Percentiles rank a stretch among this genome's conserved stretches.
Conservation (phyloP, 2,888 invertebrate genomes). For the Leptura quadrifasciata region DNA sequence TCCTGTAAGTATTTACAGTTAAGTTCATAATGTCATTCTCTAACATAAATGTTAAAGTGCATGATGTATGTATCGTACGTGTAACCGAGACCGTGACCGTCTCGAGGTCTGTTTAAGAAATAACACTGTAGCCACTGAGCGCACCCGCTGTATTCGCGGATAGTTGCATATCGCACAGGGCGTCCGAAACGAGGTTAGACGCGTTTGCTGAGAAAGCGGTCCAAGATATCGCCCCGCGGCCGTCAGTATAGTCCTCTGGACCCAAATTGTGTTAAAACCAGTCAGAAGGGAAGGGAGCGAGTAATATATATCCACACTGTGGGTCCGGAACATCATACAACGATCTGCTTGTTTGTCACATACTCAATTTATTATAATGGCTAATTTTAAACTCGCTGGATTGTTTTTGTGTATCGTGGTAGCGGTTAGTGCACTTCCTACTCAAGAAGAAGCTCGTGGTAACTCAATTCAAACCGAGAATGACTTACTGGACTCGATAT, state of each 20-base stretch:
- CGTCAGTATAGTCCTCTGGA: constrained; percentile 72
- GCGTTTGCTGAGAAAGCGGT: constrained; percentile 74
- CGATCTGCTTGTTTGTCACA: constrained; percentile 64
- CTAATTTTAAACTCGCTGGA: constrained; percentile 75
- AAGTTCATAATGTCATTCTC: no score
- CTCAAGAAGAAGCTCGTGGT: constrained; percentile 75
- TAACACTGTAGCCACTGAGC: constrained; percentile 30
- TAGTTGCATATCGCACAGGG: constrained; percentile 68
- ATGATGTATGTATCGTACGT: background rate
- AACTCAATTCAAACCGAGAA: constrained; percentile 83
- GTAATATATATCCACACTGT: constrained; percentile 72
- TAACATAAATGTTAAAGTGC: background rate
- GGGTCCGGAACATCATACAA: constrained; percentile 70
- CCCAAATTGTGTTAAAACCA: constrained; percentile 72
- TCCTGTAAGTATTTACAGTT: no score
- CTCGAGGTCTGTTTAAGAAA: constrained; percentile 9
- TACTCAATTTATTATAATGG: constrained; percentile 66
- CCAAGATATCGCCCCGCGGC: constrained; percentile 73
- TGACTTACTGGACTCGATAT: constrained; percentile 86
- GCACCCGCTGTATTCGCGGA: constrained; percentile 47
- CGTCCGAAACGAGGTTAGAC: constrained; percentile 71
- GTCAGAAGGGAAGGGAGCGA: constrained; percentile 69
- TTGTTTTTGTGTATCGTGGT: constrained; percentile 75
- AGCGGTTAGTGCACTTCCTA: constrained; percentile 81
- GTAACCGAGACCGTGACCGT: constrained; percentile 26